These are phyloP conservation scores for Hypena proboscidalis DNA, from an alignment of 2,888 invertebrate species.

Conservation along the genomic window DNA sequence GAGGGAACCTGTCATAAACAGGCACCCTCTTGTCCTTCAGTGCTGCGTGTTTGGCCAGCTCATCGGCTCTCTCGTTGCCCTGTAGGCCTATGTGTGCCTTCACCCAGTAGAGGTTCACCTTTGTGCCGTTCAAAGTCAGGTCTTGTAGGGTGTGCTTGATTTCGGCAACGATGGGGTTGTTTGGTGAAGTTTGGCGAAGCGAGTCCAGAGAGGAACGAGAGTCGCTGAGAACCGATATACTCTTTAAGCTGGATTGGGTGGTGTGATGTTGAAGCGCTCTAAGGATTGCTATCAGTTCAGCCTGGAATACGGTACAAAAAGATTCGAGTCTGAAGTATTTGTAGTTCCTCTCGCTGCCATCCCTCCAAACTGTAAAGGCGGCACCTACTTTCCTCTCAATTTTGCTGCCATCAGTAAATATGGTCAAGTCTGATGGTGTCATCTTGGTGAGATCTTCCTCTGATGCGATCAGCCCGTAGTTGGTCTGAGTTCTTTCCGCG, in stretches of 20 bases:
- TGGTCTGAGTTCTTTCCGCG: neutral
- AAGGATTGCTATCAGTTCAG: neutral
- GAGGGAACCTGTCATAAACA: too few species aligned
- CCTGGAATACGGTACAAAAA: neutral
- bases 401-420: neutral
- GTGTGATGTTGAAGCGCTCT: neutral
- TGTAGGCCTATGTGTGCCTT: too few species aligned
- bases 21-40: too few species aligned
- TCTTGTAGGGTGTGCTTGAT: too few species aligned
- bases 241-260: neutral
- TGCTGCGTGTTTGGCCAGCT: too few species aligned
- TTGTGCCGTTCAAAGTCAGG: too few species aligned
- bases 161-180: too few species aligned
- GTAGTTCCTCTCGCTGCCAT: neutral
- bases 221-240: neutral
- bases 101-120: too few species aligned
- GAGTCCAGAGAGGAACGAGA: neutral
- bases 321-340: neutral
- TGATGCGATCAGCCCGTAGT: neutral
- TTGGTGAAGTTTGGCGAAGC: too few species aligned
- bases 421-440: neutral
- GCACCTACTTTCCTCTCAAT: neutral
- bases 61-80: too few species aligned
- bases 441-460: neutral
- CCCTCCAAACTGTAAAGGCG: neutral